A percentile compares a stretch with the other conserved stretches of the same genome.
Conservation (phyloP, 2,888 invertebrate genomes). For the Monochamus alternatus region DNA sequence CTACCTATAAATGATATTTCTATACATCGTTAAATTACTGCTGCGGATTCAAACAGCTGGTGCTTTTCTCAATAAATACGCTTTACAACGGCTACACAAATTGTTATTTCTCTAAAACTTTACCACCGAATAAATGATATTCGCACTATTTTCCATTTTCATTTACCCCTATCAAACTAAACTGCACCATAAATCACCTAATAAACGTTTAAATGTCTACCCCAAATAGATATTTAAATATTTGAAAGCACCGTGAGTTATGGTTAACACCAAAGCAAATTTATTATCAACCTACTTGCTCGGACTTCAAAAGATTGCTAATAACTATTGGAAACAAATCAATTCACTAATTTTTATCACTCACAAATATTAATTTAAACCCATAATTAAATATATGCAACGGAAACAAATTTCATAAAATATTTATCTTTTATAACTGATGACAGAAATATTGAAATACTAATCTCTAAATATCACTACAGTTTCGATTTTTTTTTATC, state of each 20-base stretch:
- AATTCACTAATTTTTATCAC: no score
- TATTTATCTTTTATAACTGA: no score
- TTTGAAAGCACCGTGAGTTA: constrained; percentile 25
- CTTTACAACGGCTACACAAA: constrained; percentile 55
- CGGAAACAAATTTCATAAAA: no score
- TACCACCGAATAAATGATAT: constrained; percentile 37
- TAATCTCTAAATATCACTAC: no score
- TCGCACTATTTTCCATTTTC: constrained; percentile 48
- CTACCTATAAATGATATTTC: constrained; percentile 53
- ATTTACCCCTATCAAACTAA: constrained; percentile 51
- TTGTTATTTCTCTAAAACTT: constrained; percentile 38
- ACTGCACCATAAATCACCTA: constrained; percentile 50
- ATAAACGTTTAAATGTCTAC: constrained; percentile 42
- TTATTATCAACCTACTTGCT: background rate
- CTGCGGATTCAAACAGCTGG: constrained; percentile 36
- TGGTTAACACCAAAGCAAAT: background rate
- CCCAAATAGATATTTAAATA: constrained; percentile 33
- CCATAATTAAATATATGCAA: no score
- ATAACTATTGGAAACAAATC: background rate
- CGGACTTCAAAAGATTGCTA: constrained; percentile 5
- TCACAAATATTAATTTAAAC: no score
- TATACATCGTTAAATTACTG: constrained; percentile 51
- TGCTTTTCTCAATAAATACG: constrained; percentile 42
- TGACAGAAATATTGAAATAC: no score
- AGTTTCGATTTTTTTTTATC: no score